phyloP scores from a whole-genome alignment of 2,797 vertebrate species.

The Onychomys leucogaster region DNA sequence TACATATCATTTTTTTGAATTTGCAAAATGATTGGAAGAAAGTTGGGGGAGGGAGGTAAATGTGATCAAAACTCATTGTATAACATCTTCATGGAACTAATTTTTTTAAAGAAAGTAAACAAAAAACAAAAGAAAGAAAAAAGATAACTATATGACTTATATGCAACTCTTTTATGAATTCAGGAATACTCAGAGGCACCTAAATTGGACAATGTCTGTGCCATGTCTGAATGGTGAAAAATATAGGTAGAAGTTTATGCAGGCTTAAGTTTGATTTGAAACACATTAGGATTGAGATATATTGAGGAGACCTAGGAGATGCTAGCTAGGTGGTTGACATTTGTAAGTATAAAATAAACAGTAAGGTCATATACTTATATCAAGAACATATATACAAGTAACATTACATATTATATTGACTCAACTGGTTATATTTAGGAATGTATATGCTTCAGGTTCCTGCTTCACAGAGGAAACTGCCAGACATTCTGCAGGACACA shows the following conservation, averaged over 20 bases:
- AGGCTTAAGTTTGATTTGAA: neutral
- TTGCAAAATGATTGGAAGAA: constrained; percentile 11
- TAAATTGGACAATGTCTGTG: neutral
- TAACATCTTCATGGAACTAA: neutral
- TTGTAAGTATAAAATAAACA: neutral
- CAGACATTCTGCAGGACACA: no score
- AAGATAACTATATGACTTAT: neutral
- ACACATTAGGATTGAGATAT: neutral
- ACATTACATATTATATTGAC: neutral
- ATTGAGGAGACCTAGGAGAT: neutral
- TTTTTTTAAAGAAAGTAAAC: neutral
- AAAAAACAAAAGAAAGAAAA: neutral
- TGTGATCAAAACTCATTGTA: neutral
- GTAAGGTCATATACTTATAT: neutral
- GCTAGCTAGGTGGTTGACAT: neutral
- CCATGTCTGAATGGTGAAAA: neutral
- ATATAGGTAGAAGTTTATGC: neutral
- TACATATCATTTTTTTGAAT: constrained; percentile 13
- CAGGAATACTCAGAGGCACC: neutral
- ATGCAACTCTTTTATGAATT: neutral
- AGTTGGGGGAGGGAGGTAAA: neutral
- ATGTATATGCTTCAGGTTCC: neutral
- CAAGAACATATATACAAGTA: neutral
- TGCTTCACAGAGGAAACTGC: no score
- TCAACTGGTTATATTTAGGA: neutral